Evolutionary conservation across 2,888 invertebrate species (phyloP).

Genomic region (Apoderus coryli): DNA sequence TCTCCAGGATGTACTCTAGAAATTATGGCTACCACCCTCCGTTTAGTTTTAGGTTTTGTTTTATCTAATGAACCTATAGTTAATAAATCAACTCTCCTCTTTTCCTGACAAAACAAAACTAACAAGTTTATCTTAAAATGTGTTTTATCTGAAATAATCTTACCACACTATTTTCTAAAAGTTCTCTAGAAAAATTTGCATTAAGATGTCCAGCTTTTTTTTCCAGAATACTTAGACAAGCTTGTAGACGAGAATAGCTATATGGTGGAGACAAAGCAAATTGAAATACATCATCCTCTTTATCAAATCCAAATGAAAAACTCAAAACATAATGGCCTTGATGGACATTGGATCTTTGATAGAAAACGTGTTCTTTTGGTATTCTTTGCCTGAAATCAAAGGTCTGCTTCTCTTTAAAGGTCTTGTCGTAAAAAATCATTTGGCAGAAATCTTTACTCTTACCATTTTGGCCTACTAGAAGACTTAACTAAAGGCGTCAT

Average conservation of each 20-base stretch:
- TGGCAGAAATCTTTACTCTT: too few species aligned
- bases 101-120: too few species aligned
- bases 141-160: too few species aligned
- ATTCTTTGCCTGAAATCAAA: conserved; percentile 53
- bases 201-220: conserved; percentile 38
- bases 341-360: conserved; percentile 80
- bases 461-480: conserved; percentile 84
- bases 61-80: conserved; percentile 51
- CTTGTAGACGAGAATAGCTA: conserved; percentile 82
- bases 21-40: conserved; percentile 73
- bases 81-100: conserved; percentile 75
- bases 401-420: too few species aligned
- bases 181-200: conserved; percentile 51
- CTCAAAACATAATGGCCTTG: conserved; percentile 84
- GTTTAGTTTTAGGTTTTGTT: conserved; percentile 35
- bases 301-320: conserved; percentile 88
- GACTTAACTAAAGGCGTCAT: conserved; percentile 93
- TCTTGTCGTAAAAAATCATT: too few species aligned
- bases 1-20: conserved; percentile 89
- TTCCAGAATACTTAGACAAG: conserved; percentile 64
- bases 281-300: conserved; percentile 89
- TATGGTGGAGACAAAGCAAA: conserved; percentile 91
- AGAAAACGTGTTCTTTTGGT: conserved; percentile 73
- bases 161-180: conserved; percentile 52
- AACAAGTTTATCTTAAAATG: too few species aligned